These are phyloP conservation scores for Tokudaia muenninki DNA, from an alignment of 2,797 vertebrate genomes.

Conservation along the genomic window DNA sequence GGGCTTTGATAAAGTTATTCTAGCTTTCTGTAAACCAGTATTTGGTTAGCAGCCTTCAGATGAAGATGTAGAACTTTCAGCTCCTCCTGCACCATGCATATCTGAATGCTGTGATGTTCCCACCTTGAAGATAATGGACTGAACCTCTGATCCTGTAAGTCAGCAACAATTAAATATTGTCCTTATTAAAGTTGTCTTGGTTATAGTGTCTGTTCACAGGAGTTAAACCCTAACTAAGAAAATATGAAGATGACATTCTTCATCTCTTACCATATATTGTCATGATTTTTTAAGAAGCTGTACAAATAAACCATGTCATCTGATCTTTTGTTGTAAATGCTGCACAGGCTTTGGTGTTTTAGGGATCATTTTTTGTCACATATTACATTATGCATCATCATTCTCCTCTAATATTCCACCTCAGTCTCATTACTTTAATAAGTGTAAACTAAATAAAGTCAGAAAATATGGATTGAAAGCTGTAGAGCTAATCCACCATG, in stretches of 20 bases:
- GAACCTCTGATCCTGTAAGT: no score
- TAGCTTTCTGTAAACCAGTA: no score
- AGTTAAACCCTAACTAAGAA: no score
- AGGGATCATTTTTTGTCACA: background rate
- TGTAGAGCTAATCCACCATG: background rate
- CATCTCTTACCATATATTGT: background rate
- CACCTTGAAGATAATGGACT: no score
- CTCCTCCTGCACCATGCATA: no score
- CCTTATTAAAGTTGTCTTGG: no score
- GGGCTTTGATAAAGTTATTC: background rate
- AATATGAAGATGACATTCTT: background rate
- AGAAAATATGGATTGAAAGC: background rate
- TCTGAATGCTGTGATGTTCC: no score
- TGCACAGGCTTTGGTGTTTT: background rate
- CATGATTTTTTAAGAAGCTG: background rate
- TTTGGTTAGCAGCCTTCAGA: no score
- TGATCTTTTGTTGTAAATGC: conserved; percentile 19
- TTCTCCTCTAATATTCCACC: background rate
- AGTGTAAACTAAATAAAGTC: background rate
- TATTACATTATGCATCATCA: background rate
- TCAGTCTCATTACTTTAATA: background rate
- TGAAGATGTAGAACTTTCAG: no score
- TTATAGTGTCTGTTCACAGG: no score
- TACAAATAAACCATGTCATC: background rate
- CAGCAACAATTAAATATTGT: no score